Evolutionary conservation across 2,797 vertebrate genomes (phyloP).

Genomic region (Heterohyrax brucei): DNA sequence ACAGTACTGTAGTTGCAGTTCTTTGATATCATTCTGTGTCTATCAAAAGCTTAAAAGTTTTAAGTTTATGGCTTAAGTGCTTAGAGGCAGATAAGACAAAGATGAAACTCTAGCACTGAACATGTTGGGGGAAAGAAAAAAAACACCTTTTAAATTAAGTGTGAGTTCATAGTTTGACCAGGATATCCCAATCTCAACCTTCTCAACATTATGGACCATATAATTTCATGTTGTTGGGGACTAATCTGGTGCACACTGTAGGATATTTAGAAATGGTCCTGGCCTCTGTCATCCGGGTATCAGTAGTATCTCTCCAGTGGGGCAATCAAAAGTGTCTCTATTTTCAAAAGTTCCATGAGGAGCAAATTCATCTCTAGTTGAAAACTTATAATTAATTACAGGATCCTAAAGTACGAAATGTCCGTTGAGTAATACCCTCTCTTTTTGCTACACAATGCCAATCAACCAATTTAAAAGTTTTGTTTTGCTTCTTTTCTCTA

Average conservation of each 20-base stretch:
- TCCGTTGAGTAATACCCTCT: conserved; percentile 28
- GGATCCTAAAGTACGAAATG: conserved; percentile 2
- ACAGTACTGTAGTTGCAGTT: not conserved
- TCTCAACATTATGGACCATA: not conserved
- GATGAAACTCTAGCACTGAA: not conserved
- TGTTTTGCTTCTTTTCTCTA: not conserved
- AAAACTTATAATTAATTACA: not conserved
- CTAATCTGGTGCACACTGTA: not conserved
- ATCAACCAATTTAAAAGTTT: conserved; percentile 7
- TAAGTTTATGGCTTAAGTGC: not conserved
- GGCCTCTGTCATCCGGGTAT: not conserved
- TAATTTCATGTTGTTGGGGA: not conserved
- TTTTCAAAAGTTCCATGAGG: not conserved
- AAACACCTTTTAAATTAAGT: not conserved
- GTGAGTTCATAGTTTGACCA: not conserved
- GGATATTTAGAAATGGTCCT: not conserved
- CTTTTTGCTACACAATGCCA: not conserved
- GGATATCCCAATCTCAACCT: not conserved
- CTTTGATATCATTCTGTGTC: not conserved
- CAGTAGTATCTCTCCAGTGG: not conserved
- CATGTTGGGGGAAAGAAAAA: not conserved
- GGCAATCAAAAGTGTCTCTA: conserved; percentile 1
- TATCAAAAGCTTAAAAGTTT: not conserved
- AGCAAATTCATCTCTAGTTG: not conserved
- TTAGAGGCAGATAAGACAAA: not conserved